Evolutionary conservation across 2,888 invertebrate species (phyloP), one percentile per base, ranked within the genome.

Genomic region (Taphrorychus bicolor): DNA sequence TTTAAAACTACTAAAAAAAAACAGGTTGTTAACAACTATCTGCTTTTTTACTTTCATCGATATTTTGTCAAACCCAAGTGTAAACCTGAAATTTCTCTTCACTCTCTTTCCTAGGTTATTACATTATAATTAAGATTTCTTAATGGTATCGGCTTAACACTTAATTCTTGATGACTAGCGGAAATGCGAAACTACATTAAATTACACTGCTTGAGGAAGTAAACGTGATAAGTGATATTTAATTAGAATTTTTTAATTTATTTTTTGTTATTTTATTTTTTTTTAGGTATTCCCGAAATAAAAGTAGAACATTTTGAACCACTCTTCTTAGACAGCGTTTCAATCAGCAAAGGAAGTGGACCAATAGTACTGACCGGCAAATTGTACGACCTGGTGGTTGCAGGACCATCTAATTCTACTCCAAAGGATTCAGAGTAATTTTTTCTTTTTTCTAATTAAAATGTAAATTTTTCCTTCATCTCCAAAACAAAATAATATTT

Each of bases 271-370:
- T n/a, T n/a, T n/a, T n/a, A n/a, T 16, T 52, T 11, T 41, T 52
- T 57, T 41, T 16, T 14, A 84, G 84, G 85, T 32, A 85, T 88
- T 70, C 86, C 87, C 0, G 87, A 87, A 79, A 83, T 87, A 45
- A 86, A 85, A 5, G 83, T 87, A 0, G 84, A 84, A 42, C 83
- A 83, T 58, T 87, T 87, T 70, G 88, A 88, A 72, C 88, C 88
- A 0, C 76, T 87, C 23, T 78, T 81, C 71, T 83, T 88, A 23
- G 84, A 86, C 70, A 81, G 80, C 64, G 84, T 88, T 0, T 83
- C 84, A 0, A 82, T 88, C 0, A 83, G 84, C 3, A 87, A 87
- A 77, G 87, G 87, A 11, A 82, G 82, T 63, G 87, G 87, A 1
- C 84, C 85, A 54, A 84, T 87, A 14, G 81, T 81, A 4, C 76